Evolutionary conservation across 2,888 invertebrate species (phyloP).

Genomic region (Papilio protenor): DNA sequence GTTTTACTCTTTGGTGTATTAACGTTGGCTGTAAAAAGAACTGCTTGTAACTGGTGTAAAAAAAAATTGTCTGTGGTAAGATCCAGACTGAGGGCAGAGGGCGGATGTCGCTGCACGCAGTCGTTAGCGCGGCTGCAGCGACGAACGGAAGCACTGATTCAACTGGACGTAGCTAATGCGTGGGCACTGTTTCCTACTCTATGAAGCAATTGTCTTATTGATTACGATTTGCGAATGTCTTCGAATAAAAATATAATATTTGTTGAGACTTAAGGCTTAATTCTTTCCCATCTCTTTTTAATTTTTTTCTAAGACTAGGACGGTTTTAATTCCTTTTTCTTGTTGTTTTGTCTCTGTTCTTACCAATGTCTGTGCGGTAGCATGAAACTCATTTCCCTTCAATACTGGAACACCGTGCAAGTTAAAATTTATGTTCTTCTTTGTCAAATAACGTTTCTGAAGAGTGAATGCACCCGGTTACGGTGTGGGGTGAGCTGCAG

Average conservation of each 20-base stretch:
- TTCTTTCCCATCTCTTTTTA: not conserved
- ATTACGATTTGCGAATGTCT: not conserved
- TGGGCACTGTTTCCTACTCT: constrained; percentile 9
- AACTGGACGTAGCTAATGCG: constrained; percentile 25
- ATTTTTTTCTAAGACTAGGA: not conserved
- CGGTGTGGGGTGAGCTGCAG: not conserved
- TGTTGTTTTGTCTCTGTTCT: not conserved
- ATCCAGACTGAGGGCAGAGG: not conserved
- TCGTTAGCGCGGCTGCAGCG: constrained; percentile 18
- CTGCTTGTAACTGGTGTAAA: constrained; percentile 2
- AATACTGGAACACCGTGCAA: not conserved
- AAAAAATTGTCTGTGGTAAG: not conserved
- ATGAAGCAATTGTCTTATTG: not conserved
- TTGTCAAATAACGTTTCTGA: constrained; percentile 5
- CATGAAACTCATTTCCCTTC: not conserved
- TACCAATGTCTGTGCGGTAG: not conserved
- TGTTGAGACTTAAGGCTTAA: not conserved
- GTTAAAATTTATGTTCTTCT: not conserved
- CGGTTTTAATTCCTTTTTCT: not conserved
- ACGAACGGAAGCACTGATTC: constrained; percentile 37
- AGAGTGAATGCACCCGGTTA: constrained; percentile 38
- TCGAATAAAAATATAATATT: not conserved
- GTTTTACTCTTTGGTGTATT: not conserved
- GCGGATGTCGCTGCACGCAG: constrained; percentile 24
- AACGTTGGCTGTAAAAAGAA: not conserved